These are phyloP conservation scores for Tetragonisca angustula DNA, from an alignment of 2,888 invertebrate genomes.

Conservation along the genomic window DNA sequence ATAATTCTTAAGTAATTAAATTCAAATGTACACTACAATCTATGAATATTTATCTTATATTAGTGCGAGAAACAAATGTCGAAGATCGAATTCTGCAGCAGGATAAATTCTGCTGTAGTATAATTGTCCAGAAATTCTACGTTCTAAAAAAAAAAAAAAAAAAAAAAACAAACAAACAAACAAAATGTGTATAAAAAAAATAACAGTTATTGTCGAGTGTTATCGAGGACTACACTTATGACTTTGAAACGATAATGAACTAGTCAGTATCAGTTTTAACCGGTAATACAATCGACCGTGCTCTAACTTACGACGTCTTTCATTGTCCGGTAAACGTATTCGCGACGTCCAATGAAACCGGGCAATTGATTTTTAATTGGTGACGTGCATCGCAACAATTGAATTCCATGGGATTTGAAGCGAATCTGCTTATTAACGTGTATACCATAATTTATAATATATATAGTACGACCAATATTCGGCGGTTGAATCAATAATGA, in stretches of 20 bases:
- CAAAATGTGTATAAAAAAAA: neutral
- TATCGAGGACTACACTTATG: constrained; percentile 1
- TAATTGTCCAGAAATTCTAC: neutral
- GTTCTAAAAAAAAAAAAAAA: neutral
- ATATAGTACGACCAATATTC: neutral
- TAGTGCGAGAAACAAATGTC: neutral
- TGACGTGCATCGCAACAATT: constrained; percentile 42
- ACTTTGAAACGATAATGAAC: constrained; percentile 39
- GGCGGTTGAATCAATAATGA: neutral
- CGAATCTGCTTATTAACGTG: constrained; percentile 10
- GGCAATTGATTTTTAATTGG: constrained; percentile 55
- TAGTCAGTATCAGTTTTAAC: constrained; percentile 60
- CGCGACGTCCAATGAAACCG: constrained; percentile 28
- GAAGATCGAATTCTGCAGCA: neutral
- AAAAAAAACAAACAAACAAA: neutral
- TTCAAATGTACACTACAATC: neutral
- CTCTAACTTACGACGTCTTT: constrained; percentile 25
- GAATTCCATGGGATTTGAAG: constrained; percentile 22
- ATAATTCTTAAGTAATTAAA: neutral
- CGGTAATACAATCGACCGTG: constrained; percentile 52
- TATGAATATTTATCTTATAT: neutral
- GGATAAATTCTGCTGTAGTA: too few relatives aligned
- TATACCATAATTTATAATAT: constrained; percentile 29
- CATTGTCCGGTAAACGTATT: constrained; percentile 38
- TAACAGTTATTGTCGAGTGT: too few relatives aligned